Evolutionary conservation across 1,140 invertebrate species (phyloP).

Genomic region (Uloborus diversus): DNA sequence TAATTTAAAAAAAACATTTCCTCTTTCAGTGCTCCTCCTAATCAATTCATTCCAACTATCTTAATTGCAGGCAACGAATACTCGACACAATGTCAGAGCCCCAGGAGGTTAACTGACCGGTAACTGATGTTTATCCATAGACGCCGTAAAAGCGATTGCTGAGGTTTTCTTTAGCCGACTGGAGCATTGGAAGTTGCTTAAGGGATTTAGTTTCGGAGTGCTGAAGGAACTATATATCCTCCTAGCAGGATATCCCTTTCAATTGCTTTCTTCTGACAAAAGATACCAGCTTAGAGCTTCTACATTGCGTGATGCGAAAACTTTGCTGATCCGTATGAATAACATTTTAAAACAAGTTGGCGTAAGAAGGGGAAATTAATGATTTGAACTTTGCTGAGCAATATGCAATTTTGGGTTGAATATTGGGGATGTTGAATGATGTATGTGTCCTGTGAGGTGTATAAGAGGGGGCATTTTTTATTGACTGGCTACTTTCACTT

Average conservation of each 20-base stretch:
- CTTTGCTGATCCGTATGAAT: too few relatives aligned
- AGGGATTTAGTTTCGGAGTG: constrained; percentile 19
- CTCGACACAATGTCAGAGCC: background rate
- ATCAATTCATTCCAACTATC: background rate
- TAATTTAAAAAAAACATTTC: background rate
- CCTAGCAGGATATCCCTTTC: background rate
- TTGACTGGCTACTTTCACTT: too few relatives aligned
- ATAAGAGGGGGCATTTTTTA: too few relatives aligned
- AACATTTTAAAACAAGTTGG: too few relatives aligned
- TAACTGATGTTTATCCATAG: constrained; percentile 53
- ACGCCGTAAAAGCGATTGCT: constrained; percentile 47
- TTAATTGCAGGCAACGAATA: constrained; percentile 14
- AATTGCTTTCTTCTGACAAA: background rate
- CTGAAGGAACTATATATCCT: background rate
- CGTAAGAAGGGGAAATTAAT: too few relatives aligned
- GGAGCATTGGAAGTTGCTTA: constrained; percentile 29
- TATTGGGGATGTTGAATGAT: too few relatives aligned
- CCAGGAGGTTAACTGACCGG: constrained; percentile 6
- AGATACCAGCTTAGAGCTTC: too few relatives aligned
- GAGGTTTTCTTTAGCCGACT: constrained; percentile 19
- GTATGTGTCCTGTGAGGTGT: too few relatives aligned
- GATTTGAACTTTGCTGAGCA: too few relatives aligned
- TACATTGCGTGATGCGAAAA: too few relatives aligned
- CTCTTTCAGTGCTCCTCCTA: background rate
- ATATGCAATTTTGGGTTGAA: too few relatives aligned